Percentiles rank a stretch among this genome's conserved stretches.
These are phyloP conservation scores for Sycobia sp. DNA, from an alignment of 1,140 invertebrate genomes.

Conservation along the genomic window DNA sequence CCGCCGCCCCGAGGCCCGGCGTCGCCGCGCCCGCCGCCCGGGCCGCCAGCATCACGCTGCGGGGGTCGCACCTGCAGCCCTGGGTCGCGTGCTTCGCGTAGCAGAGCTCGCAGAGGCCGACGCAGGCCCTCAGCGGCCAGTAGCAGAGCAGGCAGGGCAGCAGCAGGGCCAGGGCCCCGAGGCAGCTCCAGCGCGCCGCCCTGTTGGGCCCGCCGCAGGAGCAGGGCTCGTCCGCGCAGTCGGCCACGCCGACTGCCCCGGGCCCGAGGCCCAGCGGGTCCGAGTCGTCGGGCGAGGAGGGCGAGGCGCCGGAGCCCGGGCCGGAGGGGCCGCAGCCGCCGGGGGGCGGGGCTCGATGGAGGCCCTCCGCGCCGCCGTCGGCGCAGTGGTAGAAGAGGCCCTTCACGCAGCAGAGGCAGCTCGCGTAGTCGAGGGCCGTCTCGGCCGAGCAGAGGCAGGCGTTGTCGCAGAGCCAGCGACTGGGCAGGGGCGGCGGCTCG, in stretches of 20 bases:
- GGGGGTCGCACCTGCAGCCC: constrained; percentile 69
- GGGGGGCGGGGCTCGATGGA: no score
- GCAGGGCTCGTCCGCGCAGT: constrained; percentile 83
- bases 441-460: constrained; percentile 86
- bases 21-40: background rate
- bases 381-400: constrained; percentile 91
- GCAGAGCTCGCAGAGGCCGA: constrained; percentile 77
- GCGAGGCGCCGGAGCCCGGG: constrained; percentile 81
- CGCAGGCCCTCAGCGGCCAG: constrained; percentile 85
- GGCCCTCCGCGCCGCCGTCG: constrained; percentile 67
- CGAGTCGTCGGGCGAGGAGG: constrained; percentile 81
- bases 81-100: constrained; percentile 79
- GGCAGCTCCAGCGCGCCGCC: constrained; percentile 81
- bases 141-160: constrained; percentile 91
- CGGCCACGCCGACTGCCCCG: no score
- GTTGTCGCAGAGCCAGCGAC: constrained; percentile 85
- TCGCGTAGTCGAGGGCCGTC: constrained; percentile 83
- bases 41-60: constrained; percentile 26
- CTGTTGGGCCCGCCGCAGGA: constrained; percentile 76
- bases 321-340: constrained; percentile 74
- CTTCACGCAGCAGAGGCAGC: constrained; percentile 92
- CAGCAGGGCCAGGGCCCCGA: constrained; percentile 76
- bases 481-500: constrained; percentile 80
- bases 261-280: constrained; percentile 75
- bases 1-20: constrained; percentile 41